Evolutionary conservation across 2,888 invertebrate species (phyloP).

Genomic region (Zeuzera pyrina): DNA sequence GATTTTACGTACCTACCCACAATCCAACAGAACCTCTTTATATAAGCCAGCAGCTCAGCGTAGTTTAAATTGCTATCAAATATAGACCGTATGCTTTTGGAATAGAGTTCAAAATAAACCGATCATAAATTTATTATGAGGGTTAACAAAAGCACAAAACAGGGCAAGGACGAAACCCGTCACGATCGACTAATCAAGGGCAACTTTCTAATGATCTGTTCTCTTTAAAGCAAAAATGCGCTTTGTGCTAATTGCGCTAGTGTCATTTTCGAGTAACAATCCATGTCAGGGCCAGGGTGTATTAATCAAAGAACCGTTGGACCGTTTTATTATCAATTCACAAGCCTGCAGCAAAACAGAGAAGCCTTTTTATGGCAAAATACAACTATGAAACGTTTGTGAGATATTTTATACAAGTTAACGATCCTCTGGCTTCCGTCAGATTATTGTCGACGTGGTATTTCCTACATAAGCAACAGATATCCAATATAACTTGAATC

Average conservation of each 20-base stretch:
- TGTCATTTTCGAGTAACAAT: neutral
- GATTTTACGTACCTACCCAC: slow-evolving; percentile 23
- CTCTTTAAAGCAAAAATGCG: slow-evolving; percentile 4
- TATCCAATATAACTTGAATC: too few relatives aligned
- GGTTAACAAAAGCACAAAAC: slow-evolving; percentile 36
- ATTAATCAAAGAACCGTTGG: slow-evolving; percentile 1
- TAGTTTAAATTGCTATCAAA: slow-evolving; percentile 6
- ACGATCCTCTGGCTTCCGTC: too few relatives aligned
- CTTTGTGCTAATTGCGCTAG: slow-evolving; percentile 3
- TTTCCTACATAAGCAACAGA: too few relatives aligned
- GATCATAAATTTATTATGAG: slow-evolving; percentile 19
- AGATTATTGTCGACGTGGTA: too few relatives aligned
- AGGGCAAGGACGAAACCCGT: slow-evolving; percentile 29
- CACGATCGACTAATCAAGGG: slow-evolving; percentile 36
- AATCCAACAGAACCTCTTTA: slow-evolving; percentile 6
- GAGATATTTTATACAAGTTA: too few relatives aligned
- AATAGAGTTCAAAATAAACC: slow-evolving; percentile 10
- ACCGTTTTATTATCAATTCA: slow-evolving; percentile 16
- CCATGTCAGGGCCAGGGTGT: too few relatives aligned
- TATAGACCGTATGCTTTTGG: slow-evolving; percentile 8
- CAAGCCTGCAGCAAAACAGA: too few relatives aligned
- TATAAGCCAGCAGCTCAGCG: slow-evolving; percentile 6
- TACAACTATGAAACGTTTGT: too few relatives aligned
- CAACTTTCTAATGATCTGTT: slow-evolving; percentile 30
- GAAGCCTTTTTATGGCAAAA: too few relatives aligned